Base-by-base conservation (phyloP, 2,113 vertebrate genomes). In the Sebastes fasciatus region DNA sequence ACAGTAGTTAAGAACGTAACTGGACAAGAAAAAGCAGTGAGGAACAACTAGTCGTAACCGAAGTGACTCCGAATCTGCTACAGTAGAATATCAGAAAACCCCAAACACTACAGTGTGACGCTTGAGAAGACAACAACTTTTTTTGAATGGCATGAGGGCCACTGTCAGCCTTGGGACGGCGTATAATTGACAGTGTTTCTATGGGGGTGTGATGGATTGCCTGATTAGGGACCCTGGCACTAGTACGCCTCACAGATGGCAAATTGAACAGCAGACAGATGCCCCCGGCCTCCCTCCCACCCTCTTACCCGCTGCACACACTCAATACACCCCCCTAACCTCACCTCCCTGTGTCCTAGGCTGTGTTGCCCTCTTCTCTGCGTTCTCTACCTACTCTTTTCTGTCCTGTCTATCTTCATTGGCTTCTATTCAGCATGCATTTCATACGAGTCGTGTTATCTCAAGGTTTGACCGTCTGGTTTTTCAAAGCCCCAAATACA, bases 161-260 rank as follows among this genome's bases (percentile, higher is more conserved):
- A 62, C 74, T 87, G 74, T 88, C 88, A 93, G 94, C 90, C 77
- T 1, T 94, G 90, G 88, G 95, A 96, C 90, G 90, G 91, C 40
- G 6, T 92, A 89, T 96, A 97, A 97, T 94, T 97, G 97, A 97
- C 96, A 96, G 79, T 61, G 88, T 90, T 83, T 96, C 95, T 94
- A 93, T 86, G 65, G 93, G 91, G 89, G 86, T 93, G 89, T 98
- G 97, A 98, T 99, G 95, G 97, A 98, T 96, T 95, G 96, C 95
- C 94, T 52, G 93, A 95, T 96, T 96, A 97, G 94, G 85, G 94
- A 88, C 88, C 79, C 92, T 95, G 91, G 93, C 96, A 93, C 94
- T 95, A 86, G 94, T 92, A 83, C 83, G 90, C 83, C 88, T 92
- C 93, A 87, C 94, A 96, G 94, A 96, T 96, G 95, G 95, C 87